Base-by-base conservation (phyloP, 2,797 vertebrate species). In the Clamator glandarius region DNA sequence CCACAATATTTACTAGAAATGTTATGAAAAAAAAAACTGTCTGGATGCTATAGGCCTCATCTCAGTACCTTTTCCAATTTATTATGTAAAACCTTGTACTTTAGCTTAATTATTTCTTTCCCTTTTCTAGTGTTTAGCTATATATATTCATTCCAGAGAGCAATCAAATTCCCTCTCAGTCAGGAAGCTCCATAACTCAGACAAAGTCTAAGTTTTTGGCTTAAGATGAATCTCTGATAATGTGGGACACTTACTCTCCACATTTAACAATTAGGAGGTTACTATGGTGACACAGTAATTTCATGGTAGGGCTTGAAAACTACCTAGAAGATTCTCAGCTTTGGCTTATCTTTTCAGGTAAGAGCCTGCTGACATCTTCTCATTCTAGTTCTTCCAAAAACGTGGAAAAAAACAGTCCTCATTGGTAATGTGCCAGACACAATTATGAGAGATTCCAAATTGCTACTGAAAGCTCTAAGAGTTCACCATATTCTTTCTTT, bases 271-370 rank as follows among this genome's bases (percentile, higher is more conserved):
- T 41, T 54, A 48, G 24, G 42, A 80, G 11, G 73, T 92, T 89
- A 39, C 92, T 83, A 76, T 87, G 89, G 84, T 57, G 66, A 88
- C 79, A 69, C 48, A 58, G 36, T 24, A 52, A 87, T 91, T 92
- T 93, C 54, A 78, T 77, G 63, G 33, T 33, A 73, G 28, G 9
- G 2, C 62, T 80, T 85, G 73, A 93, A 48, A 69, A n/a, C 28
- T 28, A 62, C 16, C 36, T 63, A 48, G 62, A 66, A 86, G 58
- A 78, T 57, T 62, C 8, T 5, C 12, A 68, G 39, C 46, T 92
- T 64, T 48, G 58, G 46, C 28, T 83, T 85, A 55, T 73, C 67
- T 87, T 92, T 87, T 73, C 41, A 54, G 33, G 48, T 66, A 42
- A 77, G 15, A 69, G 33, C 18, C n/a, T 78, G n/a, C 19, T 81